phyloP scores from a whole-genome alignment of 2,113 vertebrate species.

The Saguinus midas region DNA sequence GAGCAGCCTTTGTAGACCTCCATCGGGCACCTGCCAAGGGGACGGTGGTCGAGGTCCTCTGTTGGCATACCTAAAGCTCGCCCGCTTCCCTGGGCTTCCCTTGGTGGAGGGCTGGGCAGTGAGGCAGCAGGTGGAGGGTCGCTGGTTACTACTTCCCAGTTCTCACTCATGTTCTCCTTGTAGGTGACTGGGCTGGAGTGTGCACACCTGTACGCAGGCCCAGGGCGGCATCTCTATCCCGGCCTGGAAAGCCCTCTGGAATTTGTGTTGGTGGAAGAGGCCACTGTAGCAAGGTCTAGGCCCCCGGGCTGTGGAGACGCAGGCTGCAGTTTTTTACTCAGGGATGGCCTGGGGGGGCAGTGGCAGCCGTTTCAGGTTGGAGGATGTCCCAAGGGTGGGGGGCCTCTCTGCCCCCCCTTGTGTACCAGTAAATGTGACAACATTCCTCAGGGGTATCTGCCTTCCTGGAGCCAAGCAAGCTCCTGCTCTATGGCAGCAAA shows the following conservation, averaged over 20 bases:
- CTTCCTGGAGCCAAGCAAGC: background rate
- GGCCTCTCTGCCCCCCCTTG: rapidly evolving
- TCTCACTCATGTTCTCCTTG: background rate
- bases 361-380: background rate
- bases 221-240: rapidly evolving
- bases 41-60: background rate
- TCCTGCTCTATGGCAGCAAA: background rate
- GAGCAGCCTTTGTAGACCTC: background rate
- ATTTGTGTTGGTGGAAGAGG: background rate
- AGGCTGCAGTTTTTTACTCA: background rate
- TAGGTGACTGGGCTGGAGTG: background rate
- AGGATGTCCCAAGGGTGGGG: background rate
- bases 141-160: background rate
- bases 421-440: background rate
- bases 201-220: background rate
- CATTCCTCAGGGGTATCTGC: background rate
- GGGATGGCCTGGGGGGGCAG: too few relatives aligned
- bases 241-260: background rate
- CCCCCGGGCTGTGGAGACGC: background rate
- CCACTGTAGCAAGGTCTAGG: rapidly evolving
- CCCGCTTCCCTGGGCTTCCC: background rate
- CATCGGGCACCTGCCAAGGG: background rate
- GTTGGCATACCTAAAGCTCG: background rate
- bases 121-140: background rate
- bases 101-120: background rate